Conservation (phyloP, 2,113 vertebrate species). For the Neodon shergylaensis region DNA sequence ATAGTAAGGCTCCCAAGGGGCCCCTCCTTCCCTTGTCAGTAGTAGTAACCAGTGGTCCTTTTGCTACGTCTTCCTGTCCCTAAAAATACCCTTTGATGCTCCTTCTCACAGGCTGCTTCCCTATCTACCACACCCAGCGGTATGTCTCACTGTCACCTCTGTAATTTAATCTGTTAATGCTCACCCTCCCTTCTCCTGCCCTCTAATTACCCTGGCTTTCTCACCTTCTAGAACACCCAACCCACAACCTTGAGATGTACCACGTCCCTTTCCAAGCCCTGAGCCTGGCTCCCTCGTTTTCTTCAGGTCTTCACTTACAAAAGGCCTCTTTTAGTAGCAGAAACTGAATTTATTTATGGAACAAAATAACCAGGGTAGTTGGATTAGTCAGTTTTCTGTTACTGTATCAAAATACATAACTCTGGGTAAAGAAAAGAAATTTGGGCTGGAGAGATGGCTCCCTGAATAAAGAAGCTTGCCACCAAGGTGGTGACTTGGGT, state of each 20-base stretch:
- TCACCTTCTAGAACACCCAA: background rate
- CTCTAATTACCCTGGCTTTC: background rate
- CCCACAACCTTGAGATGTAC: background rate
- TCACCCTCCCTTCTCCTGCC: background rate
- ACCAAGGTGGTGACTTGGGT: background rate
- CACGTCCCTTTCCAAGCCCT: background rate
- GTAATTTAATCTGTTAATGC: background rate
- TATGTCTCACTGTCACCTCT: background rate
- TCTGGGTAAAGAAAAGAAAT: background rate
- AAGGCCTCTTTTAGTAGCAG: background rate
- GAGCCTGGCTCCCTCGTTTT: background rate
- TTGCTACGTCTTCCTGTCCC: background rate
- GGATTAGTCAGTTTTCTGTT: background rate
- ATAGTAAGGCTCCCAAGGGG: background rate
- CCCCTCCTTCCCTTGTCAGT: background rate
- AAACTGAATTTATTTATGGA: slow-evolving; percentile 43
- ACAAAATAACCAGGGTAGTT: slow-evolving; percentile 34
- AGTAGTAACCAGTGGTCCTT: background rate
- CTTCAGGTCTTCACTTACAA: slow-evolving; percentile 41
- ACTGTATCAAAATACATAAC: background rate
- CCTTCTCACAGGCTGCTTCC: background rate
- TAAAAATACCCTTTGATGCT: slow-evolving; percentile 36
- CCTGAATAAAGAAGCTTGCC: background rate
- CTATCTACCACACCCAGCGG: background rate
- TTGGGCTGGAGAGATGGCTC: background rate